Conservation (phyloP, 2,113 vertebrate species). For the Tyto alba region DNA sequence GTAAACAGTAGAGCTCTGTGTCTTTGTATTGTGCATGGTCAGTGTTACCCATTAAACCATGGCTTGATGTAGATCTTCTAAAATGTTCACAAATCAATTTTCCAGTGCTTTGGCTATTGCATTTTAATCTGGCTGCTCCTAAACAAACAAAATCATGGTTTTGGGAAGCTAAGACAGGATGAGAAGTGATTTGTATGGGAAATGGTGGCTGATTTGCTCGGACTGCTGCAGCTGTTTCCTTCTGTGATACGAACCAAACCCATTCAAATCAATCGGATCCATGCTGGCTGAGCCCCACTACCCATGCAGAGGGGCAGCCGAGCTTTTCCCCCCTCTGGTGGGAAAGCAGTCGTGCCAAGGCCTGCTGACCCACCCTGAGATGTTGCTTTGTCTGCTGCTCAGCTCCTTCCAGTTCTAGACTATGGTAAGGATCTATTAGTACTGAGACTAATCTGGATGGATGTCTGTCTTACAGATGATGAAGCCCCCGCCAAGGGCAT, state of each 20-base stretch:
- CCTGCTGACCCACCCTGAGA: background rate
- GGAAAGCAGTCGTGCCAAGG: background rate
- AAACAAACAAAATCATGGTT: slow-evolving; percentile 48
- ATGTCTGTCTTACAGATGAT: background rate
- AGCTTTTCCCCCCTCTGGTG: background rate
- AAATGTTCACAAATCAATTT: slow-evolving; percentile 58
- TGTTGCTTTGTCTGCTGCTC: background rate
- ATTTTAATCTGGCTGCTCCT: slow-evolving; percentile 38
- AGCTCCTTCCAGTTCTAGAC: background rate
- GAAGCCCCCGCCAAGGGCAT: background rate
- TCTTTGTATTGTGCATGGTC: slow-evolving; percentile 24
- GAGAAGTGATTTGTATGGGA: slow-evolving; percentile 57
- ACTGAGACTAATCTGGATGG: background rate
- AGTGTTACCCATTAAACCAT: slow-evolving; percentile 39
- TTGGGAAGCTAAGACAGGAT: background rate
- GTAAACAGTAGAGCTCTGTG: slow-evolving; percentile 24
- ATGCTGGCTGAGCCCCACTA: background rate
- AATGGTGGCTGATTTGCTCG: slow-evolving; percentile 55
- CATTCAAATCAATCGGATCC: slow-evolving; percentile 33
- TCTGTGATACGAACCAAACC: slow-evolving; percentile 11
- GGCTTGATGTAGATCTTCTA: slow-evolving; percentile 20
- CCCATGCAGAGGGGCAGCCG: background rate
- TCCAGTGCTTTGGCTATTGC: slow-evolving; percentile 37
- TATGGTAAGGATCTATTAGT: background rate
- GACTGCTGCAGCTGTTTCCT: slow-evolving; percentile 47